Evolutionary conservation across 2,888 invertebrate species (phyloP).

Genomic region (Luffia ferchaultella): DNA sequence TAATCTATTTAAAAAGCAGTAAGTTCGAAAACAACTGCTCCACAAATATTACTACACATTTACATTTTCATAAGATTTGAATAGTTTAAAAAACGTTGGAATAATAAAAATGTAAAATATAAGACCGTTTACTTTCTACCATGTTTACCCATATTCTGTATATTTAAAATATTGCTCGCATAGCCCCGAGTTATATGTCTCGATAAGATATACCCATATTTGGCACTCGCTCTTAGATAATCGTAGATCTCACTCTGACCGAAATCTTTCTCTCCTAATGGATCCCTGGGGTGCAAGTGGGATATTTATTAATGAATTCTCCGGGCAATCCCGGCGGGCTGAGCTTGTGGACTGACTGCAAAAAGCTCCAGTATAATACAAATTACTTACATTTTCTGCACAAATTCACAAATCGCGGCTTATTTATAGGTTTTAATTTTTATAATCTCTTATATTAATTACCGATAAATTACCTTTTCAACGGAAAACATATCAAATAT

Average conservation of each 20-base stretch:
- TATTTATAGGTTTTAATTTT: no score
- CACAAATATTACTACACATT: no score
- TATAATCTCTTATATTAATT: no score
- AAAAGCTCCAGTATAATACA: slow-evolving; percentile 10
- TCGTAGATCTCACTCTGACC: background rate
- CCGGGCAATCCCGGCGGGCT: slow-evolving; percentile 22
- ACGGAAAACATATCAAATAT: no score
- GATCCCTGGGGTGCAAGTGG: slow-evolving; percentile 11
- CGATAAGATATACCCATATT: background rate
- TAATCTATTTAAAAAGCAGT: no score
- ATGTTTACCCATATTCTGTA: background rate
- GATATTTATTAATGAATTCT: slow-evolving; percentile 40
- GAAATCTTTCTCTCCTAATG: background rate
- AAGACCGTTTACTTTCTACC: no score
- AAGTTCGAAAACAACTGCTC: no score
- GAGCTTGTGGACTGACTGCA: slow-evolving; percentile 9
- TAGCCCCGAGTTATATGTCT: background rate
- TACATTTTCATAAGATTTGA: no score
- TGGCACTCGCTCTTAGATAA: background rate
- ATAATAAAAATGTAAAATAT: no score
- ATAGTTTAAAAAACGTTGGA: no score
- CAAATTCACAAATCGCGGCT: no score
- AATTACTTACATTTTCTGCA: slow-evolving; percentile 9
- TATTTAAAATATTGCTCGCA: background rate
- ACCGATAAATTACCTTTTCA: no score